Conservation (phyloP, 2,888 invertebrate genomes). For the Aphidius colemani region DNA sequence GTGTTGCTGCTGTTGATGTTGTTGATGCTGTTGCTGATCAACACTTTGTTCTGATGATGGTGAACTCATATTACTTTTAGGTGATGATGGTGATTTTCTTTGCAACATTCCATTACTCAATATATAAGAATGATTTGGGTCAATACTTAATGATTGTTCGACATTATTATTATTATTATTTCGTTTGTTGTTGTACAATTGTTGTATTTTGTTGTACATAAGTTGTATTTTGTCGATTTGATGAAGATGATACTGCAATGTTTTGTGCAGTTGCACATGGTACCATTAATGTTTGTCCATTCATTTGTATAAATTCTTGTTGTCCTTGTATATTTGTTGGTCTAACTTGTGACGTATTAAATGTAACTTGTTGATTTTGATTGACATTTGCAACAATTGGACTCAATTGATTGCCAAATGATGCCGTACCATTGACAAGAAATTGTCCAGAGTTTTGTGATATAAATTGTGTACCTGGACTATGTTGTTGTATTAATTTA, state of each 20-base stretch:
- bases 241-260: slow-evolving; percentile 64
- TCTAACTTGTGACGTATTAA: slow-evolving; percentile 64
- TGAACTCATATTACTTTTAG: slow-evolving; percentile 48
- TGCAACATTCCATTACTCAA: slow-evolving; percentile 53
- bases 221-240: slow-evolving; percentile 70
- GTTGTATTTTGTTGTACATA: slow-evolving; percentile 86
- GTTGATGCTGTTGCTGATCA: slow-evolving; percentile 47
- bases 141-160: slow-evolving; percentile 63
- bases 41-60: slow-evolving; percentile 53
- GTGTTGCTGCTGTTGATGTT: slow-evolving; percentile 38
- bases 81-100: slow-evolving; percentile 49
- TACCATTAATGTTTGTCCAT: slow-evolving; percentile 74
- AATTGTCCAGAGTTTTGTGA: slow-evolving; percentile 77
- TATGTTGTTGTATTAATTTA: slow-evolving; percentile 72
- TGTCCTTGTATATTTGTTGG: slow-evolving; percentile 63
- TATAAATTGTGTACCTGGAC: slow-evolving; percentile 73
- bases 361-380: slow-evolving; percentile 71
- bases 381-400: slow-evolving; percentile 77
- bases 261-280: slow-evolving; percentile 66
- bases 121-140: slow-evolving; percentile 63
- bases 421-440: slow-evolving; percentile 73
- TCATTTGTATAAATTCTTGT: slow-evolving; percentile 75
- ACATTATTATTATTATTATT: slow-evolving; percentile 31
- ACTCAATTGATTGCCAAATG: slow-evolving; percentile 76
- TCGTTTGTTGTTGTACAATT: slow-evolving; percentile 81